Conservation (phyloP, 2,888 invertebrate species). For the Lepidochrysops patricia region DNA sequence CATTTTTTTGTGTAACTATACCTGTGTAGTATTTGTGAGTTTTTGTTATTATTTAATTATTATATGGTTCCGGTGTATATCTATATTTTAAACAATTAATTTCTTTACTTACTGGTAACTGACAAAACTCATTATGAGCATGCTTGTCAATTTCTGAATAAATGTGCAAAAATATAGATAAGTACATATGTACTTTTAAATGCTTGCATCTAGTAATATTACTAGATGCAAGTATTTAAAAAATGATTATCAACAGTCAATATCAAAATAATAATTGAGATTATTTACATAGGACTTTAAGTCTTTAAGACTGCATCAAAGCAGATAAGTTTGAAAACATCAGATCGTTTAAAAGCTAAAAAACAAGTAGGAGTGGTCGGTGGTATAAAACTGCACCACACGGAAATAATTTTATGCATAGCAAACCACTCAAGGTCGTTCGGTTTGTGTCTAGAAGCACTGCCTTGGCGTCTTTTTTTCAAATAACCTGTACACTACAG, state of each 20-base stretch:
- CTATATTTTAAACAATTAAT: too few relatives aligned
- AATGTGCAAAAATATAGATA: too few relatives aligned
- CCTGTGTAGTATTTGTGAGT: background rate
- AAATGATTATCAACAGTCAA: too few relatives aligned
- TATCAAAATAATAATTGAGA: too few relatives aligned
- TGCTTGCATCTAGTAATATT: too few relatives aligned
- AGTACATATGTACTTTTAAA: too few relatives aligned
- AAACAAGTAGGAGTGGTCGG: slow-evolving; percentile 7
- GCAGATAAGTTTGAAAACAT: background rate
- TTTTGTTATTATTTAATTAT: background rate
- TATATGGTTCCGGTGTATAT: too few relatives aligned
- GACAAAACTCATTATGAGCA: too few relatives aligned
- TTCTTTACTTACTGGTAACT: too few relatives aligned
- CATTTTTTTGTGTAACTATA: background rate
- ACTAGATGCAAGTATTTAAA: too few relatives aligned
- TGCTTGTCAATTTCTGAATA: too few relatives aligned
- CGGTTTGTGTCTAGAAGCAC: slow-evolving; percentile 6
- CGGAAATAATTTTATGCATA: slow-evolving; percentile 12
- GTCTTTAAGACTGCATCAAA: background rate
- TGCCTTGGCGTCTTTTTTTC: slow-evolving; percentile 10
- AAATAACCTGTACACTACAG: slow-evolving; percentile 2
- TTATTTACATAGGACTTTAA: background rate
- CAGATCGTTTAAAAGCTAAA: background rate
- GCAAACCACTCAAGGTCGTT: slow-evolving; percentile 12
- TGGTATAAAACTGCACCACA: slow-evolving; percentile 9